Base-by-base conservation (phyloP, 2,113 vertebrate species). In the Silurus glanis region DNA sequence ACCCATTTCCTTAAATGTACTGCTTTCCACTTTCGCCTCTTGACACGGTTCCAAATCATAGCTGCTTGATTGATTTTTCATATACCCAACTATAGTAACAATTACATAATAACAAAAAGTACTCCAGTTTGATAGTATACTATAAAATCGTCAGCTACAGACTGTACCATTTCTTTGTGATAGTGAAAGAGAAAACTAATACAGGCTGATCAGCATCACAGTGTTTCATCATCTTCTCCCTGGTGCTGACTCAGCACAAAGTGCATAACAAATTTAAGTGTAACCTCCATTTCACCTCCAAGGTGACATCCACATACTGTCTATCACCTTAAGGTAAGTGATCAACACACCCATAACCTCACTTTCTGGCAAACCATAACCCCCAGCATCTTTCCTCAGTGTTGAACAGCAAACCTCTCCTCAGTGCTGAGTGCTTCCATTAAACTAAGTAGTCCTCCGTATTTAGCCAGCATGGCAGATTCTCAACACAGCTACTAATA, bases 241-340 rank as follows among this genome's bases (percentile, higher is more conserved):
- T 85, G 89, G 83, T 89, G 91, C 93, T 92, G 92, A 94, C 89
- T 82, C 86, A 85, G 91, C 93, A 92, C 71, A 80, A 83, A 72
- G 82, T 17, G 17, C 66, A 19, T 37, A 25, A 83, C 23, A 71
- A 83, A 56, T 83, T 64, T n/a, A 67, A 21, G 61, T 67, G 5
- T 78, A 64, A 75, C 74, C 84, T 82, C 37, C 37, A 37, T 37
- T 37, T 37, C 37, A 37, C 37, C 37, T 37, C 37, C 37, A 37
- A 37, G 37, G 69, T 84, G 59, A 37, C 37, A 37, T 90, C 79
- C 62, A 83, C 81, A n/a, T 53, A 55, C 53, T 56, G 17, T 62
- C 74, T 28, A 85, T 89, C 87, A 80, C 69, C 78, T 83, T 76
- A 51, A 84, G 37, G 37, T 37, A 37, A 69, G 47, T 72, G 79